phyloP scores from a whole-genome alignment of 2,797 vertebrate species.

The Eulemur rubriventer region DNA sequence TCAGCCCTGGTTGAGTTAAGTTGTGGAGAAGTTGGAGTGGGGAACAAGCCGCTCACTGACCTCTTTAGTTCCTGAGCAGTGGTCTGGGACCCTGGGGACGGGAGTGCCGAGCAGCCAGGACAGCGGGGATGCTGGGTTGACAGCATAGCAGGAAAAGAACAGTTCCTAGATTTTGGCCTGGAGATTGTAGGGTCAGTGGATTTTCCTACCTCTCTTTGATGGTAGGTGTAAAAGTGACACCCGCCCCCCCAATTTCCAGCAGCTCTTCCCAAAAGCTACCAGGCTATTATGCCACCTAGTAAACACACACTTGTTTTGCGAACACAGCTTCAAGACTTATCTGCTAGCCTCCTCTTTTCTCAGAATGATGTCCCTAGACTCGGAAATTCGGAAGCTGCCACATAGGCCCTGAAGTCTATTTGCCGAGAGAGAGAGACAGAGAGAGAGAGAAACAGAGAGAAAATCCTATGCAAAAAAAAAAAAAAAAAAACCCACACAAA shows the following conservation, averaged over 20 bases:
- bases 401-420: not conserved
- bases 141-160: not conserved
- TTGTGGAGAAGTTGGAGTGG: not conserved
- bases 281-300: fast-evolving
- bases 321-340: not conserved
- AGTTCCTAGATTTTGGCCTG: not conserved
- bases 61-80: not conserved
- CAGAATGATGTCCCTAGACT: not conserved
- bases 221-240: not conserved
- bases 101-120: not conserved
- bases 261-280: not conserved
- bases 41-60: fast-evolving
- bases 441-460: too few relatives aligned
- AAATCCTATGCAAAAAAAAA: not conserved
- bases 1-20: not conserved
- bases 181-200: not conserved
- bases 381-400: not conserved
- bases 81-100: fast-evolving
- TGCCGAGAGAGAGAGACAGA: not conserved
- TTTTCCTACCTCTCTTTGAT: not conserved
- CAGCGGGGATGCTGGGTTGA: not conserved
- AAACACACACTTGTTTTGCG: not conserved
- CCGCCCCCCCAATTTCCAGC: not conserved
- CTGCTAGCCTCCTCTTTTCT: not conserved
- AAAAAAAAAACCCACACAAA: too few relatives aligned